Evolutionary conservation across 2,888 invertebrate genomes (phyloP).

Genomic region (Chrysotoxum bicinctum): DNA sequence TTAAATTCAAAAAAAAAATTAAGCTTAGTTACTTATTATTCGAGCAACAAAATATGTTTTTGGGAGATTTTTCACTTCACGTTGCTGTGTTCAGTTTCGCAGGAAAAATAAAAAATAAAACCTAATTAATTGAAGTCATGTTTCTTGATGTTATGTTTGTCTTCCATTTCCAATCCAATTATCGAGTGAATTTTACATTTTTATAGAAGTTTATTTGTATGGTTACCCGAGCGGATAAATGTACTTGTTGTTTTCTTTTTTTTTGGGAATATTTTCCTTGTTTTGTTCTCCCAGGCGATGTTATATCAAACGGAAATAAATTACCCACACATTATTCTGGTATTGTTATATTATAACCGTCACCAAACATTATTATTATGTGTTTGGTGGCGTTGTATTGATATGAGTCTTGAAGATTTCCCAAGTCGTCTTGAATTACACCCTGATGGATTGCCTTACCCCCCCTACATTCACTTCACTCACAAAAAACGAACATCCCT

Average conservation of each 20-base stretch:
- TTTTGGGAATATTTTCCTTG: not conserved
- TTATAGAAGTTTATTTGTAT: slow-evolving; percentile 53
- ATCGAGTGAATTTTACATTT: slow-evolving; percentile 54
- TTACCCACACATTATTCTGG: slow-evolving; percentile 63
- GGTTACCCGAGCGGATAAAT: slow-evolving; percentile 58
- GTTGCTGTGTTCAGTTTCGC: not conserved
- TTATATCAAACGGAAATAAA: slow-evolving; percentile 49
- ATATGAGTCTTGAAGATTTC: slow-evolving; percentile 41
- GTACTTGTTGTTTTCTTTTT: slow-evolving; percentile 11
- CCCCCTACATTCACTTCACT: not conserved
- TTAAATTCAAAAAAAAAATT: no score
- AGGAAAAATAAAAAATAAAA: not conserved
- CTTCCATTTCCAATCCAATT: slow-evolving; percentile 51
- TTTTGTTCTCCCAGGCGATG: slow-evolving; percentile 16
- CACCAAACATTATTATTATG: slow-evolving; percentile 58
- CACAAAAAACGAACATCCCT: not conserved
- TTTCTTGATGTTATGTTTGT: not conserved
- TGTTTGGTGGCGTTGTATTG: slow-evolving; percentile 27
- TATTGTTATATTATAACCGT: slow-evolving; percentile 65
- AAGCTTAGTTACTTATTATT: no score
- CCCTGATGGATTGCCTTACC: not conserved
- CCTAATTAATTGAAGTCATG: not conserved
- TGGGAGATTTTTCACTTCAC: not conserved
- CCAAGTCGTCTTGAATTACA: not conserved
- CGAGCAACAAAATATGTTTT: no score